Evolutionary conservation across 2,797 vertebrate species (phyloP), one percentile per base, ranked within the genome.

Genomic region (Karalla daura): DNA sequence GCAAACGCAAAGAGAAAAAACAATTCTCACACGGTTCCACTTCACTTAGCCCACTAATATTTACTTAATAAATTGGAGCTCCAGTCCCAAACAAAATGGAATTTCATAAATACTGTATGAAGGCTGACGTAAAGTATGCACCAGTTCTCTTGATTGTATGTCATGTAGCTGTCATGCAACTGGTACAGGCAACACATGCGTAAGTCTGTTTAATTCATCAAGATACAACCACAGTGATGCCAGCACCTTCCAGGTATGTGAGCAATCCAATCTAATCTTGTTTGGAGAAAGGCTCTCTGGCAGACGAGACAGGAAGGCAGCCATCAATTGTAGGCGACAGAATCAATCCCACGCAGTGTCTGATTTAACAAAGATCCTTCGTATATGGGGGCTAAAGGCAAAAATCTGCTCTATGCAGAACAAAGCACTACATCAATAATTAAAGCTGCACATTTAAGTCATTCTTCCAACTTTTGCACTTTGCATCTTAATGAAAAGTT

Each of bases 41-140:
- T 74, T 71, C 43, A 68, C 63, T 56, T 47, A 44, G n/a, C 52
- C 18, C 2, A 0, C 21, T 63, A 50, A 77, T 43, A 61, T 73
- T 71, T 58, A 37, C 59, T 65, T 71, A 50, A 75, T 53, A 54
- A 63, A 76, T 69, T 55, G 21, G 56, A 40, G 61, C 25, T 47
- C 2, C 36, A n/a, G 18, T 49, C 25, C 7, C 18, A 80, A 69
- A 58, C 33, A 41, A 76, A 63, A 66, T 39, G 15, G 7, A 35
- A 36, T 60, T 74, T 58, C 17, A 62, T 63, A 23, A 73, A 77
- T 70, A 52, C 28, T 30, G n/a, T 15, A 70, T 70, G 60, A 63
- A 47, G 37, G 24, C 56, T 59, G 49, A 65, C 8, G 28, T n/a
- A 10, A 49, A 30, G 27, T 13, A 35, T 41, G 32, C 10, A 50